These are phyloP conservation scores for Lagocephalus sceleratus DNA, from an alignment of 2,797 vertebrate species.

Conservation along the genomic window DNA sequence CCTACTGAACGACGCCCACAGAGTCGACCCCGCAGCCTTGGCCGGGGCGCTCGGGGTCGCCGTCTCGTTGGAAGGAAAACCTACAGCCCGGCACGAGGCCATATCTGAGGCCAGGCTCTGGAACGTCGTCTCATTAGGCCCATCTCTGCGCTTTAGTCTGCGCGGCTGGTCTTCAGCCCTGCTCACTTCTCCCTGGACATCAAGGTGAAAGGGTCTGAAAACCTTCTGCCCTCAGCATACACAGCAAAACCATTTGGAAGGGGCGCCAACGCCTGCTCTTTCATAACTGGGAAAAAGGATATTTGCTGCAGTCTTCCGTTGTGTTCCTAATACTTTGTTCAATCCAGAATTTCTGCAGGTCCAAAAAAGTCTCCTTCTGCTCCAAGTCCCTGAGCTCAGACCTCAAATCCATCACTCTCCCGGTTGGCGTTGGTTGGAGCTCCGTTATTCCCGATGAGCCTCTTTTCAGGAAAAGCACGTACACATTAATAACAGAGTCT, in stretches of 20 bases:
- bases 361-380: slow-evolving; percentile 82
- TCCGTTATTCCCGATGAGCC: slow-evolving; percentile 78
- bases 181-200: too few species aligned
- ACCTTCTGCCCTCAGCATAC: too few species aligned
- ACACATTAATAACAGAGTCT: slow-evolving; percentile 12
- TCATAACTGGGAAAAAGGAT: slow-evolving; percentile 79
- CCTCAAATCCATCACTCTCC: slow-evolving; percentile 83
- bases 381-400: slow-evolving; percentile 88
- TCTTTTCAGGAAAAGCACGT: slow-evolving; percentile 57
- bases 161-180: too few species aligned
- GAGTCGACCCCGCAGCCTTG: too few species aligned
- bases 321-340: slow-evolving; percentile 92
- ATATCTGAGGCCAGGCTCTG: too few species aligned
- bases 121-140: too few species aligned
- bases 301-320: slow-evolving; percentile 88
- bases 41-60: too few species aligned
- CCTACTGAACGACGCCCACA: too few species aligned
- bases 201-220: too few species aligned
- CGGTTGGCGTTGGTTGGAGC: slow-evolving; percentile 53
- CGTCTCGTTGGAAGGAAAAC: too few species aligned
- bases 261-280: neutral
- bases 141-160: too few species aligned
- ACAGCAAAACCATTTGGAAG: neutral
- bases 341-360: slow-evolving; percentile 88
- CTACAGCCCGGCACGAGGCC: too few species aligned